Percentiles rank a stretch among this genome's conserved stretches.
Conservation (phyloP, 2,888 invertebrate genomes). For the Nysson spinosus region DNA sequence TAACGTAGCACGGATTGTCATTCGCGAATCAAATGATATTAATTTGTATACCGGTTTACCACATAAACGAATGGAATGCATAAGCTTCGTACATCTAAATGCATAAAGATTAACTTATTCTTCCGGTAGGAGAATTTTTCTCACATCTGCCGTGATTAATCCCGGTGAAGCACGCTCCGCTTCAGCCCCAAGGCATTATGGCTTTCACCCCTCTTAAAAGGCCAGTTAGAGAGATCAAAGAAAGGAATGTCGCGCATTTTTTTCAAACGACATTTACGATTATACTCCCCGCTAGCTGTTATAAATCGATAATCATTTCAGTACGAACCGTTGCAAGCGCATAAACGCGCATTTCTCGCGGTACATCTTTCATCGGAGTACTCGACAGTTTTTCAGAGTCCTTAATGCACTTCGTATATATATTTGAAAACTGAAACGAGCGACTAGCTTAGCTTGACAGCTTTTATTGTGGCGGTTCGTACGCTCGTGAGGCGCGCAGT, state of each 20-base stretch:
- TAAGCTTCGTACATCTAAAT: too few relatives aligned
- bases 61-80: too few relatives aligned
- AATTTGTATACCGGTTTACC: too few relatives aligned
- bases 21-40: too few relatives aligned
- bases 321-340: too few relatives aligned
- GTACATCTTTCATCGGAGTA: not conserved
- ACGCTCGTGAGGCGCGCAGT: slow-evolving; percentile 54
- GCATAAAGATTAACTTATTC: too few relatives aligned
- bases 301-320: not conserved
- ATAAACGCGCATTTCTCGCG: too few relatives aligned
- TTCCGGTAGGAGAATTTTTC: not conserved
- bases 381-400: not conserved
- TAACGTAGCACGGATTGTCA: too few relatives aligned
- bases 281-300: not conserved
- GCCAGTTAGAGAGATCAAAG: not conserved
- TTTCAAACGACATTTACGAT: not conserved
- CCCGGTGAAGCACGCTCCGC: not conserved
- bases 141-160: not conserved
- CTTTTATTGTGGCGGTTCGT: slow-evolving; percentile 41
- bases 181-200: not conserved
- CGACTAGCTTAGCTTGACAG: slow-evolving; percentile 26
- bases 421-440: slow-evolving; percentile 18
- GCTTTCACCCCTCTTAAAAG: not conserved
- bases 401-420: not conserved
- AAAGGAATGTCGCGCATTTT: slow-evolving; percentile 2